Conservation (phyloP, 1,140 invertebrate species). For the Cardiocondyla obscurior region DNA sequence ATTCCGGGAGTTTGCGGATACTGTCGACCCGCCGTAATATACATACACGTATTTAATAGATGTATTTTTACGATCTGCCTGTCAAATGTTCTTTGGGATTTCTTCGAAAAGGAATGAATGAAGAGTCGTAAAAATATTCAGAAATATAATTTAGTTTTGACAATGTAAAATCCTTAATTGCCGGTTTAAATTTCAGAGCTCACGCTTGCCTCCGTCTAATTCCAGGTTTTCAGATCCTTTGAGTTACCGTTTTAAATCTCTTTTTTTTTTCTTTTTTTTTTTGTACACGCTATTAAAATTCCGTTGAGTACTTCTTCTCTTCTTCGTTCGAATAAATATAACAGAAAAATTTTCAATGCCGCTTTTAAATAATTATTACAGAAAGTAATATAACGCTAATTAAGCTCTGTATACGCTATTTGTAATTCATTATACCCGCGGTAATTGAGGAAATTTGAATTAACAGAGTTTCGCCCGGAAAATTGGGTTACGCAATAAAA, state of each 20-base stretch:
- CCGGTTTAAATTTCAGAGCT: background rate
- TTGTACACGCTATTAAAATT: background rate
- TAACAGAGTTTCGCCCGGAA: background rate
- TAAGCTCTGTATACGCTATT: background rate
- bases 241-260: background rate
- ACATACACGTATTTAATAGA: background rate
- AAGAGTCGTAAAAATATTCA: background rate
- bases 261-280: background rate
- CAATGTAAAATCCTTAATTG: background rate
- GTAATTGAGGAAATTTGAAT: constrained; percentile 3
- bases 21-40: background rate
- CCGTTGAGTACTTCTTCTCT: background rate
- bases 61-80: constrained; percentile 7
- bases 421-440: background rate
- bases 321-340: background rate
- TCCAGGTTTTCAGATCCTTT: background rate
- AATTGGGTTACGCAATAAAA: background rate
- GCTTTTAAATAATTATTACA: background rate
- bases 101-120: too few species aligned
- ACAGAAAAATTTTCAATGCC: background rate
- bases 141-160: constrained; percentile 22
- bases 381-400: background rate
- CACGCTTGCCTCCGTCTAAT: background rate
- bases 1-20: constrained; percentile 10
- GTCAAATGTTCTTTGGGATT: background rate